Percentiles rank a stretch among this genome's conserved stretches.
Conservation (phyloP, 2,113 vertebrate species). For the Grus americana region DNA sequence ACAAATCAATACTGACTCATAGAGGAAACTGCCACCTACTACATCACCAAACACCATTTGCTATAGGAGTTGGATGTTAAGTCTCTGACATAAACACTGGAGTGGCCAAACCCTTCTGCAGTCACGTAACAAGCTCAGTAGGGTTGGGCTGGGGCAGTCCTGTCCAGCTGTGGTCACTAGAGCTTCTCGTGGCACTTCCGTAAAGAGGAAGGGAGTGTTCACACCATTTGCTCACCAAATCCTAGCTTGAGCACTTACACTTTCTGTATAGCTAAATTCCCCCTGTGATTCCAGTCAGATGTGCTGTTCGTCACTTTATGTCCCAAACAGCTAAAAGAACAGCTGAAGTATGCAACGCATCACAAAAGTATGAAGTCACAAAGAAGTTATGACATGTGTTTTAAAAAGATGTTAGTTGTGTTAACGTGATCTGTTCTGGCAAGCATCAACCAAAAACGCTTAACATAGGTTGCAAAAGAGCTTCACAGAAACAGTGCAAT, state of each 20-base stretch:
- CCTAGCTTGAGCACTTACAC: neutral
- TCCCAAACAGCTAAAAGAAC: neutral
- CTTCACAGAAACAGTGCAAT: neutral
- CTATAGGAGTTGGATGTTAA: neutral
- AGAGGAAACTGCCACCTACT: neutral
- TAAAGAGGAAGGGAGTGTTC: neutral
- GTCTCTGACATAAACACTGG: neutral
- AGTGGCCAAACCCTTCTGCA: neutral
- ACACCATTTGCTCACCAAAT: neutral
- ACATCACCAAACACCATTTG: neutral
- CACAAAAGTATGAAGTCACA: conserved; percentile 8
- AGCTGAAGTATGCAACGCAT: neutral
- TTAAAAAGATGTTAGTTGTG: neutral
- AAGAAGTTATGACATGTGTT: conserved; percentile 15
- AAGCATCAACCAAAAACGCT: conserved; percentile 14
- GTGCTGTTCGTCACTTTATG: neutral
- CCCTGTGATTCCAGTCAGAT: neutral
- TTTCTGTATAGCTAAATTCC: neutral
- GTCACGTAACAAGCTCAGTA: neutral
- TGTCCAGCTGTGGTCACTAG: neutral
- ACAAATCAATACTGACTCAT: neutral
- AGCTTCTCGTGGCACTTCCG: neutral
- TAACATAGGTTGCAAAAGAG: neutral
- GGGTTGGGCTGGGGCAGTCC: neutral
- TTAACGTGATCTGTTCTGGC: neutral